A percentile compares a stretch with the other conserved stretches of the same genome.
Evolutionary conservation across 2,888 invertebrate genomes (phyloP).

Genomic region (Tenthredo mesomela): DNA sequence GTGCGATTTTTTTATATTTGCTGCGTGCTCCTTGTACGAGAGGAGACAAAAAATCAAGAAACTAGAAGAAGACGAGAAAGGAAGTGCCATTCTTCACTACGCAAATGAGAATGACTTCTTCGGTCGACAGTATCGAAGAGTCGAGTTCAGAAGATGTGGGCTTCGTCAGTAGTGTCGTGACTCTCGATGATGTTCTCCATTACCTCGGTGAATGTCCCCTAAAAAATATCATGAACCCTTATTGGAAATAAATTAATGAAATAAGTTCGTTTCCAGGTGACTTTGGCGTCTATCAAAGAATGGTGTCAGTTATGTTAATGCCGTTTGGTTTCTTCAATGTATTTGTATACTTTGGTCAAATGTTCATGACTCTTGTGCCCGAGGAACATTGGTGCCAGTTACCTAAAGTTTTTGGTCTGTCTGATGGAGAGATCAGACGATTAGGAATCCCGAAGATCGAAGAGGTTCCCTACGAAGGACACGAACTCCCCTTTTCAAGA

Average conservation of each 20-base stretch:
- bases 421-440: constrained; percentile 62
- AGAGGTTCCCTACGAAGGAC: constrained; percentile 59
- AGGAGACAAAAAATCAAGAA: too few species aligned
- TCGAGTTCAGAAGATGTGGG: constrained; percentile 38
- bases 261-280: constrained; percentile 64
- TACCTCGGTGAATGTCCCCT: constrained; percentile 59
- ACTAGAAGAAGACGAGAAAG: too few species aligned
- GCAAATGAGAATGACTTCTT: background rate
- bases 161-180: constrained; percentile 57
- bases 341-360: constrained; percentile 73
- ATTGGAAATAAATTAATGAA: background rate
- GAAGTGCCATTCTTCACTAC: background rate
- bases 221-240: background rate
- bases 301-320: constrained; percentile 70
- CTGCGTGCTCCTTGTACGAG: background rate
- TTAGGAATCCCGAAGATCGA: constrained; percentile 61
- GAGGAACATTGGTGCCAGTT: constrained; percentile 71
- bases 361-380: constrained; percentile 72
- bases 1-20: background rate
- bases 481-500: constrained; percentile 62
- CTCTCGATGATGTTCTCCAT: constrained; percentile 64
- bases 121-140: background rate
- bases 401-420: constrained; percentile 59
- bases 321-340: constrained; percentile 73
- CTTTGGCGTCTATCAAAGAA: constrained; percentile 72